These are phyloP conservation scores for Discoglossus pictus DNA, from an alignment of 2,797 vertebrate genomes.

Conservation along the genomic window DNA sequence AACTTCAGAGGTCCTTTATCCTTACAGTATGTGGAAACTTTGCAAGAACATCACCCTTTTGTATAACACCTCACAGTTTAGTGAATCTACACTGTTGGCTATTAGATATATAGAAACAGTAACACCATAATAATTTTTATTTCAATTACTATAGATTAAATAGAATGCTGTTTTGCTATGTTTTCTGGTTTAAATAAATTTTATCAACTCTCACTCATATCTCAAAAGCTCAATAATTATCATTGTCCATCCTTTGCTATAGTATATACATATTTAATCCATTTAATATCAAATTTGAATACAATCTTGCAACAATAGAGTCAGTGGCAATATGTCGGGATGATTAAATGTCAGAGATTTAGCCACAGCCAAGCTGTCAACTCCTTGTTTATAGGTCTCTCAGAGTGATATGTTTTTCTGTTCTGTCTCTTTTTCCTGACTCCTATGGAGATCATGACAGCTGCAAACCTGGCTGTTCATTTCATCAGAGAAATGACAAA, in stretches of 20 bases:
- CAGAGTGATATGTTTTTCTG: conserved; percentile 46
- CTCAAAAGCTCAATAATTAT: too few species aligned
- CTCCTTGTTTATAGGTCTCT: conserved; percentile 51
- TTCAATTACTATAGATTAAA: too few species aligned
- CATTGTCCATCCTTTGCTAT: conserved; percentile 8
- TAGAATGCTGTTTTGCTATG: too few species aligned
- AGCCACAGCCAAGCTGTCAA: conserved; percentile 49
- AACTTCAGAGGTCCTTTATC: too few species aligned
- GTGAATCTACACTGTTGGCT: too few species aligned
- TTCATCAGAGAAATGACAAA: conserved; percentile 59
- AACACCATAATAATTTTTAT: too few species aligned
- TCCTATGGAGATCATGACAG: conserved; percentile 55
- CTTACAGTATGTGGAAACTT: too few species aligned
- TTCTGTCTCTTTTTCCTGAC: conserved; percentile 52
- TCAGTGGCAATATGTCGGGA: conserved; percentile 44
- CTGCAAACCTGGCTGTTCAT: conserved; percentile 52
- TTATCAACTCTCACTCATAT: too few species aligned
- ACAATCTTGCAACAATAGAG: conserved; percentile 28
- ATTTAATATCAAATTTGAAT: conserved; percentile 30
- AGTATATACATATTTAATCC: conserved; percentile 42
- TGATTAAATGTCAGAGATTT: conserved; percentile 57
- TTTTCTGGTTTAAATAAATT: too few species aligned
- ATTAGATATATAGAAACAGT: too few species aligned
- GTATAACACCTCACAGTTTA: too few species aligned
- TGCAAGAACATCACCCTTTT: too few species aligned